A percentile compares a stretch with the other conserved stretches of the same genome.
phyloP scores from a whole-genome alignment of 2,797 vertebrate species.

The Lithobates pipiens region DNA sequence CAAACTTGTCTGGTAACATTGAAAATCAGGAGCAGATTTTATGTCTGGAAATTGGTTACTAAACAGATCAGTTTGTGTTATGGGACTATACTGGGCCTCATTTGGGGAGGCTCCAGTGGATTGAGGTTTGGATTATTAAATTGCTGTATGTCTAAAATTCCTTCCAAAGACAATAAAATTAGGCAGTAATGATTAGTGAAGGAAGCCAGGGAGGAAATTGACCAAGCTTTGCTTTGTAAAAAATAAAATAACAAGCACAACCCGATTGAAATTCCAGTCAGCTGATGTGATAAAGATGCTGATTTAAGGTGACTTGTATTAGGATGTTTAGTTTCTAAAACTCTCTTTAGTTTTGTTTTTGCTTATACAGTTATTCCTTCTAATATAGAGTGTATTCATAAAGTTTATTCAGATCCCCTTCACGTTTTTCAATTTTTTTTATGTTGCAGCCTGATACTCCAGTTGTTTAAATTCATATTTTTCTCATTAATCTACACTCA shows the following conservation, averaged over 20 bases:
- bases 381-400: too few species aligned
- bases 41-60: slow-evolving; percentile 9
- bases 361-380: too few species aligned
- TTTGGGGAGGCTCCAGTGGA: background rate
- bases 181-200: background rate
- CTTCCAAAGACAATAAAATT: slow-evolving; percentile 7
- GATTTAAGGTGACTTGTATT: background rate
- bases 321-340: background rate
- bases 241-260: background rate
- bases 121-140: background rate
- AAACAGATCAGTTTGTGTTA: background rate
- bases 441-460: too few species aligned
- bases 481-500: too few species aligned
- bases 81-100: background rate
- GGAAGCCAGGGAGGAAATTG: background rate
- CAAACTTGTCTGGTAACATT: background rate
- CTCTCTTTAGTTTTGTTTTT: background rate
- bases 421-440: too few species aligned
- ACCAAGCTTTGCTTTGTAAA: background rate
- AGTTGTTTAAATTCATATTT: too few species aligned
- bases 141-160: slow-evolving; percentile 13
- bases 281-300: too few species aligned
- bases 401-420: too few species aligned
- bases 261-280: too few species aligned
- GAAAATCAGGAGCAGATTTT: slow-evolving; percentile 12